Conservation (phyloP, 2,888 invertebrate genomes). For the Platypus cylindrus region DNA sequence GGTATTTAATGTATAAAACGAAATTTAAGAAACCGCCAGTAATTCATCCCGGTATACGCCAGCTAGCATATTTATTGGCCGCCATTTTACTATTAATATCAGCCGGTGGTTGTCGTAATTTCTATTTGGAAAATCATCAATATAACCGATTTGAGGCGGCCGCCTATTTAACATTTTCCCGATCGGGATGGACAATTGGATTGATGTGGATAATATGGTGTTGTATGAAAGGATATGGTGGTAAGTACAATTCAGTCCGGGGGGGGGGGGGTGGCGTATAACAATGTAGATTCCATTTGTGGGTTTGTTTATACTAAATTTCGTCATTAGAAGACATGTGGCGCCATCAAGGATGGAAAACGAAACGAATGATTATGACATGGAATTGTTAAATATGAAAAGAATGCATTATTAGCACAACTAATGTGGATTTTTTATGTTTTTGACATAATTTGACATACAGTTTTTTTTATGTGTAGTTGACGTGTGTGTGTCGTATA, state of each 20-base stretch:
- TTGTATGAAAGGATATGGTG: constrained; percentile 38
- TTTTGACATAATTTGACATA: too few species aligned
- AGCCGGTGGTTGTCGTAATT: constrained; percentile 23
- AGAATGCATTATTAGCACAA: too few species aligned
- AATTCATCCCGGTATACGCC: constrained; percentile 8
- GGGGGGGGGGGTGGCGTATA: too few species aligned
- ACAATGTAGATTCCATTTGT: too few species aligned
- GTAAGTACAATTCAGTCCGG: constrained; percentile 21
- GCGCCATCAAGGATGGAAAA: too few species aligned
- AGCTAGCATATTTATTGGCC: constrained; percentile 17
- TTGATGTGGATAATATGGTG: constrained; percentile 41
- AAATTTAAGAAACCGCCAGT: constrained; percentile 19
- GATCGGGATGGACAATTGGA: constrained; percentile 37
- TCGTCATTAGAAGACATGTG: too few species aligned
- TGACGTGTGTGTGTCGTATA: not conserved
- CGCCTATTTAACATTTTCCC: constrained; percentile 32
- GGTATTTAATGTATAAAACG: constrained; percentile 25
- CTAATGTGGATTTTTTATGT: too few species aligned
- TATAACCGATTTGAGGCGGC: constrained; percentile 29
- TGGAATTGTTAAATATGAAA: too few species aligned
- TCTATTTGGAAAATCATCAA: constrained; percentile 25
- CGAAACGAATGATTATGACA: too few species aligned
- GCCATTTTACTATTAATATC: constrained; percentile 17
- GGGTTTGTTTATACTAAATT: too few species aligned
- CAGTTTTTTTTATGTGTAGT: too few species aligned